Base-by-base conservation (phyloP, 2,113 vertebrate genomes). In the Peromyscus leucopus region DNA sequence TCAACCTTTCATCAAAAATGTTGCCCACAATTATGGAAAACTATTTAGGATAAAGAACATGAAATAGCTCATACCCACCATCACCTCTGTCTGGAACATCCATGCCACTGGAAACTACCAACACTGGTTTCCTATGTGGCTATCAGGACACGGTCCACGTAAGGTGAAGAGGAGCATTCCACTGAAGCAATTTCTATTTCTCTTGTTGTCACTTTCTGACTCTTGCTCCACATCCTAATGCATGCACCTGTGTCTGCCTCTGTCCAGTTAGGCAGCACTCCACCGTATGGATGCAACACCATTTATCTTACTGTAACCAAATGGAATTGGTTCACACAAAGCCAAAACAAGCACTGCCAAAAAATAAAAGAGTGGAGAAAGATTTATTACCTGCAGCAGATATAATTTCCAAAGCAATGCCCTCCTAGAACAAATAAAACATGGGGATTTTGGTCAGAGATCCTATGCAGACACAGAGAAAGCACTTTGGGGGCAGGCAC, bases 281-380 rank as follows among this genome's bases (percentile, higher is more conserved):
- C 76, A 31, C 10, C 0, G 0, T 11, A 31, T 2, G 10, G 7
- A 36, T 17, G 8, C 17, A 31, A 75, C 36, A 8, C 15, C 21
- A 22, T 72, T 79, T 59, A 51, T 69, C 51, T 61, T n/a, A 67
- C 83, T 57, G 55, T 89, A 46, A 31, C 88, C 88, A 89, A 75
- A 57, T 42, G 26, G 21, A 75, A 89, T 59, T 21, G 55, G 88
- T 75, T 59, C 31, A 0, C 55, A 75, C n/a, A 61, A 59, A 89
- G 71, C n/a, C 88, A 89, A 89, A 89, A 46, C 51, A 22, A 89
- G 51, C 71, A 22, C n/a, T 19, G 71, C 88, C 72, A 76, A 90
- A 74, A 51, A n/a, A n/a, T n/a, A 65, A 89, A 39, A n/a, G 75
- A n/a, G 33, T n/a, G 19, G 89, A 65, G 13, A 79, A n/a, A 79